Percentiles rank a stretch among this genome's conserved stretches.
phyloP scores from a whole-genome alignment of 2,113 vertebrate species.

The Dendropsophus ebraccatus region DNA sequence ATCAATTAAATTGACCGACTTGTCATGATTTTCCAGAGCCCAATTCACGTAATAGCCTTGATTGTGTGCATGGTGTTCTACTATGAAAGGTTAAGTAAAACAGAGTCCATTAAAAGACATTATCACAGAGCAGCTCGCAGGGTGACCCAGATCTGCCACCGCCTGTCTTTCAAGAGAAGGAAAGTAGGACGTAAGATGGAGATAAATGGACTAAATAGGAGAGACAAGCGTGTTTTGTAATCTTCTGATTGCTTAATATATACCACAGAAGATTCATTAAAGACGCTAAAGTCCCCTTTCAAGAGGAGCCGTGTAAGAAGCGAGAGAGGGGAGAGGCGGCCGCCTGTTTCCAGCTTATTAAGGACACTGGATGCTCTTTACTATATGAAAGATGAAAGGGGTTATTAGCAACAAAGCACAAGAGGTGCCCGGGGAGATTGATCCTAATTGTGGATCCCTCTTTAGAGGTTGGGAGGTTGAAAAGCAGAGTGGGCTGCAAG shows the following conservation, averaged over 20 bases:
- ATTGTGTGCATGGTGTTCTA: conserved; percentile 49
- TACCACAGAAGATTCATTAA: conserved; percentile 59
- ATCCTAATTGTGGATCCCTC: conserved; percentile 54
- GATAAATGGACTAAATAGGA: conserved; percentile 64
- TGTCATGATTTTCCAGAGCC: conserved; percentile 50
- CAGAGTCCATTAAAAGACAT: conserved; percentile 60
- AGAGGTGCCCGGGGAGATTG: conserved; percentile 40
- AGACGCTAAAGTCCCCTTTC: conserved; percentile 55
- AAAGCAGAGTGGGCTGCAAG: conserved; percentile 39
- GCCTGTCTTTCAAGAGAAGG: conserved; percentile 63
- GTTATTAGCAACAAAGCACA: conserved; percentile 49
- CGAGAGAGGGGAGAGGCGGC: conserved; percentile 26
- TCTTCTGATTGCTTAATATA: conserved; percentile 57
- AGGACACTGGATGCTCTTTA: conserved; percentile 47
- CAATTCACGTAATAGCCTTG: conserved; percentile 51
- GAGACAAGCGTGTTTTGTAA: conserved; percentile 61
- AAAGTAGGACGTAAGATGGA: conserved; percentile 67
- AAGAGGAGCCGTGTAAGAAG: conserved; percentile 41
- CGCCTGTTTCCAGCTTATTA: conserved; percentile 47
- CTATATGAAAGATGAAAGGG: conserved; percentile 53
- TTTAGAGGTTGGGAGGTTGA: conserved; percentile 55
- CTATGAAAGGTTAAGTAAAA: conserved; percentile 61
- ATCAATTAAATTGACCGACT: not conserved
- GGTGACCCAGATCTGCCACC: conserved; percentile 69
- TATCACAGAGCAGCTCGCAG: conserved; percentile 45